A percentile compares a stretch with the other conserved stretches of the same genome.
These are phyloP conservation scores for Menidia menidia DNA, from an alignment of 2,797 vertebrate species.

Conservation along the genomic window DNA sequence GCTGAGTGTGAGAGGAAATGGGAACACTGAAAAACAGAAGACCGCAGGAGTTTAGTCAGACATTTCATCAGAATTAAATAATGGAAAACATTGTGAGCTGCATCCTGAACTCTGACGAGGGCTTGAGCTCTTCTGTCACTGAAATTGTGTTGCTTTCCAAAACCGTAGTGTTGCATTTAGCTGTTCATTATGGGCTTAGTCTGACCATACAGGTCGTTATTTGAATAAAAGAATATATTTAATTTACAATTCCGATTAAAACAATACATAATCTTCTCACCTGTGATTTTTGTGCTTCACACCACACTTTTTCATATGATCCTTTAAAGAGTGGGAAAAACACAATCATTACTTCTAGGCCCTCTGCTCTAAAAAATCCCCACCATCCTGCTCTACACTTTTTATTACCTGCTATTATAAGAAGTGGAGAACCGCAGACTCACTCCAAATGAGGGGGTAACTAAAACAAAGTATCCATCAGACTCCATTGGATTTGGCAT, in stretches of 20 bases:
- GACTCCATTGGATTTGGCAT: slow-evolving; percentile 38
- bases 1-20: slow-evolving; percentile 30
- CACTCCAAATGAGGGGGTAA: slow-evolving; percentile 33
- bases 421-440: slow-evolving; percentile 13
- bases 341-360: background rate
- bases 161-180: background rate
- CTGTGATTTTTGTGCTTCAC: background rate
- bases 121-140: slow-evolving; percentile 27
- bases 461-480: slow-evolving; percentile 40
- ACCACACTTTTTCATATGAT: slow-evolving; percentile 14
- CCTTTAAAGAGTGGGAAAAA: slow-evolving; percentile 6
- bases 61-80: slow-evolving; percentile 47
- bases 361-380: background rate
- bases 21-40: slow-evolving; percentile 28
- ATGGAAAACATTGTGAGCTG: slow-evolving; percentile 55
- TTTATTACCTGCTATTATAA: slow-evolving; percentile 15
- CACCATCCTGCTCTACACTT: slow-evolving; percentile 23
- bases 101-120: slow-evolving; percentile 37
- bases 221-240: slow-evolving; percentile 16
- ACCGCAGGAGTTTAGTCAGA: slow-evolving; percentile 26
- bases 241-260: slow-evolving; percentile 10
- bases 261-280: slow-evolving; percentile 5
- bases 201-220: slow-evolving; percentile 1
- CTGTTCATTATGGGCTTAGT: slow-evolving; percentile 14
- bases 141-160: slow-evolving; percentile 18